These are phyloP conservation scores for Nyctereutes procyonoides DNA, from an alignment of 2,113 vertebrate genomes.

Conservation along the genomic window DNA sequence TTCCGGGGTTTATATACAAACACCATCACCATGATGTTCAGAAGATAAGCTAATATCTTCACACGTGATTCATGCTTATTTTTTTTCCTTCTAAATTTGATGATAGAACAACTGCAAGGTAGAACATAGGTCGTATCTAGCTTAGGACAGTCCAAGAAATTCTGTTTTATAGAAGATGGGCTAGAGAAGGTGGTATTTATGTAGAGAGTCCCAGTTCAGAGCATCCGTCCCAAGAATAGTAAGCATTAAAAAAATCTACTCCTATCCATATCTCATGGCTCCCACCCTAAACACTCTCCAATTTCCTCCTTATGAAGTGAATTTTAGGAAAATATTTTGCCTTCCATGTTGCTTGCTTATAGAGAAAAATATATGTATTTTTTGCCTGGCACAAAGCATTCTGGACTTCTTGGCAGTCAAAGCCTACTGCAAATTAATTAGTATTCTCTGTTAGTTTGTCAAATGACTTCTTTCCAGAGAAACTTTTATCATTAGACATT, in stretches of 20 bases:
- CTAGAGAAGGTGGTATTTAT: not conserved
- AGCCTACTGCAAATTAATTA: not conserved
- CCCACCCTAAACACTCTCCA: not conserved
- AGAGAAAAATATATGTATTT: not conserved
- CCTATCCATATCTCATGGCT: not conserved
- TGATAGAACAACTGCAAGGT: not conserved
- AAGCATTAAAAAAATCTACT: not conserved
- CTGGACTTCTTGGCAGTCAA: not conserved
- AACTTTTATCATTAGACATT: not conserved
- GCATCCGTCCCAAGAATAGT: not conserved
- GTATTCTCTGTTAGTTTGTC: not conserved
- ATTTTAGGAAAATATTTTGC: not conserved
- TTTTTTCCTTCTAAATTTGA: not conserved
- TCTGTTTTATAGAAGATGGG: not conserved
- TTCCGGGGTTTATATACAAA: not conserved
- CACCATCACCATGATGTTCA: not conserved
- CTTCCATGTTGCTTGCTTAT: not conserved
- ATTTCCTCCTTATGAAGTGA: not conserved
- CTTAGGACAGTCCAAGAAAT: not conserved
- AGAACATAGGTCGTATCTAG: not conserved
- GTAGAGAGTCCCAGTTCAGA: not conserved
- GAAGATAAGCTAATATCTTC: not conserved
- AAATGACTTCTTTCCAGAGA: not conserved
- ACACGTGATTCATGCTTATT: not conserved
- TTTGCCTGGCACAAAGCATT: not conserved